Base-by-base conservation (phyloP, 1,140 invertebrate species). In the Proales similis region DNA sequence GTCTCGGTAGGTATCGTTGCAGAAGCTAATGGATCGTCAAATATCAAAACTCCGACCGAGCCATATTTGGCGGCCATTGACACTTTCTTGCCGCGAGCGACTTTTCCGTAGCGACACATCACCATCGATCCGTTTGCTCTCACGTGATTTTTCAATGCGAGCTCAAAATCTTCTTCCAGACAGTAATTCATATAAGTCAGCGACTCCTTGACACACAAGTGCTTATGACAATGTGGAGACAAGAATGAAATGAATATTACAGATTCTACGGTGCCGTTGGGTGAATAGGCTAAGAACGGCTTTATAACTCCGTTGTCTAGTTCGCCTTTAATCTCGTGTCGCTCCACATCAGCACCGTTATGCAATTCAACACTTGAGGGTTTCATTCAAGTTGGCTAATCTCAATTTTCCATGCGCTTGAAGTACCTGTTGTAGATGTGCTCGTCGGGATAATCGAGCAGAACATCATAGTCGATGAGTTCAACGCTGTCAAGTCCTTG, bases 161-260 rank as follows among this genome's bases (percentile, higher is more conserved):
- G 66, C 4, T 74, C 62, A 67, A 77, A 80, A 67, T 81, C 80
- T 60, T 80, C 73, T 29, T 68, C 63, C 27, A 71, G 67, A 2
- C 79, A 79, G 67, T 80, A 81, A 66, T 81, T 78, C 2, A 72
- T 77, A 67, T 80, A 81, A n/a, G 79, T 72, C 5, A 78, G 48
- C 49, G 70, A 65, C 20, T 71, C 74, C 68, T 74, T 39, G 26
- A 51, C n/a, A n/a, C n/a, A n/a, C n/a, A n/a, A n/a, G 3, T 14
- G n/a, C n/a, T n/a, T n/a, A n/a, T n/a, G n/a, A n/a, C n/a, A n/a
- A n/a, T n/a, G n/a, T n/a, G n/a, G n/a, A n/a, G n/a, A n/a, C n/a
- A n/a, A n/a, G n/a, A n/a, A n/a, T n/a, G n/a, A n/a, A n/a, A n/a
- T 24, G 26, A 12, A 27, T 4, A 11, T 42, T 60, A 60, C 51